Percentiles rank a stretch among this genome's conserved stretches.
phyloP scores from a whole-genome alignment of 2,113 vertebrate species.

The Salvelinus fontinalis region DNA sequence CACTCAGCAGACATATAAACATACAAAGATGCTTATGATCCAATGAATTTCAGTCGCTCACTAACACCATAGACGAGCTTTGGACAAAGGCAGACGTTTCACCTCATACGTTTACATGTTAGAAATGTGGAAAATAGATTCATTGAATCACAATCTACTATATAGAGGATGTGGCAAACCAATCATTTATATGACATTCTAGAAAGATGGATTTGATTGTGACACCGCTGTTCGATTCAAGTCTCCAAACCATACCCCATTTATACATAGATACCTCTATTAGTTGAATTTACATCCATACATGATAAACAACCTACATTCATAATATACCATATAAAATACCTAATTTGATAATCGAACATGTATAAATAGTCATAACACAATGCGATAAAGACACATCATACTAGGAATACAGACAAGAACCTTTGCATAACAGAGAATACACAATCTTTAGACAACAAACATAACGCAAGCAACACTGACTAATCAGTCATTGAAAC shows the following conservation, averaged over 20 bases:
- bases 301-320: constrained; percentile 64
- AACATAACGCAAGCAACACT: constrained; percentile 47
- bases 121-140: constrained; percentile 46
- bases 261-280: constrained; percentile 35
- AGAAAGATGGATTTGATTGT: constrained; percentile 68
- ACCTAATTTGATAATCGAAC: constrained; percentile 23
- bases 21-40: constrained; percentile 54
- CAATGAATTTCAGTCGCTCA: constrained; percentile 47
- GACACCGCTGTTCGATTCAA: constrained; percentile 65
- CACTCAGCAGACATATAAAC: constrained; percentile 48
- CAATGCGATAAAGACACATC: too few species aligned
- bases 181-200: constrained; percentile 58
- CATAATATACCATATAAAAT: constrained; percentile 11
- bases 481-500: constrained; percentile 39
- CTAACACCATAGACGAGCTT: constrained; percentile 37
- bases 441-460: constrained; percentile 21
- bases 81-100: constrained; percentile 24
- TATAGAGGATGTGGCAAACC: constrained; percentile 58
- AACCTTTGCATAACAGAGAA: constrained; percentile 45
- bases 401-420: too few species aligned
- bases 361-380: neutral
- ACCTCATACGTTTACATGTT: constrained; percentile 18
- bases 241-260: constrained; percentile 38
- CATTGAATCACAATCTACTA: constrained; percentile 28
- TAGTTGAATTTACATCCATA: constrained; percentile 58